Evolutionary conservation across 2,113 vertebrate species (phyloP).

Genomic region (Hyperoodon ampullatus): DNA sequence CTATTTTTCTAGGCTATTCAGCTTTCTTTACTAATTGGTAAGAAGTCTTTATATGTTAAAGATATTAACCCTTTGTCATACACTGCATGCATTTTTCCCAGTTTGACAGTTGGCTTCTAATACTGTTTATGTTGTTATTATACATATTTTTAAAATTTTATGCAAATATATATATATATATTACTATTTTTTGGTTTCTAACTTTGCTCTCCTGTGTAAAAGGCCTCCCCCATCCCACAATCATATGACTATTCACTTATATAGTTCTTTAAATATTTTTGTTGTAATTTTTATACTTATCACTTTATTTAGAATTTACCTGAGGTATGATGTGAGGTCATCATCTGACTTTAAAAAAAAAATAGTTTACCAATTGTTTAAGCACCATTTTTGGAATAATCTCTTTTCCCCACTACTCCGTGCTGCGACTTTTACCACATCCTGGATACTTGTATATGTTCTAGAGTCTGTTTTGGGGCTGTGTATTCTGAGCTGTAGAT

Average conservation of each 20-base stretch:
- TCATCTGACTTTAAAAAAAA: slow-evolving; percentile 9
- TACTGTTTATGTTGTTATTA: not conserved
- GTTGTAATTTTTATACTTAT: slow-evolving; percentile 40
- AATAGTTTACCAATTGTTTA: not conserved
- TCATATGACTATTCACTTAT: not conserved
- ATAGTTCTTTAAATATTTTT: not conserved
- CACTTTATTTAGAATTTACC: slow-evolving; percentile 23
- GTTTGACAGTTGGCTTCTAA: slow-evolving; percentile 3
- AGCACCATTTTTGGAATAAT: not conserved
- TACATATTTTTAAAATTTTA: not conserved
- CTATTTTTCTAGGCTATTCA: not conserved
- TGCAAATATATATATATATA: not conserved
- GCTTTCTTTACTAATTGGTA: not conserved
- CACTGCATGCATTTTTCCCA: not conserved
- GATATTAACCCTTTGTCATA: not conserved
- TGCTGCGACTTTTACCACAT: not conserved
- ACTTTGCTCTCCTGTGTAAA: slow-evolving; percentile 32
- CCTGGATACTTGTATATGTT: not conserved
- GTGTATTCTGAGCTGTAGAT: not conserved
- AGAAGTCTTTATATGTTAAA: slow-evolving; percentile 30
- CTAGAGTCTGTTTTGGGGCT: not conserved
- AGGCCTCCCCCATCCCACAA: not conserved
- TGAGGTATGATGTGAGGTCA: not conserved
- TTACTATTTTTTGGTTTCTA: slow-evolving; percentile 29
- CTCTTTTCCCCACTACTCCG: not conserved